phyloP scores from a whole-genome alignment of 2,113 vertebrate genomes.

The Saguinus imperator region DNA sequence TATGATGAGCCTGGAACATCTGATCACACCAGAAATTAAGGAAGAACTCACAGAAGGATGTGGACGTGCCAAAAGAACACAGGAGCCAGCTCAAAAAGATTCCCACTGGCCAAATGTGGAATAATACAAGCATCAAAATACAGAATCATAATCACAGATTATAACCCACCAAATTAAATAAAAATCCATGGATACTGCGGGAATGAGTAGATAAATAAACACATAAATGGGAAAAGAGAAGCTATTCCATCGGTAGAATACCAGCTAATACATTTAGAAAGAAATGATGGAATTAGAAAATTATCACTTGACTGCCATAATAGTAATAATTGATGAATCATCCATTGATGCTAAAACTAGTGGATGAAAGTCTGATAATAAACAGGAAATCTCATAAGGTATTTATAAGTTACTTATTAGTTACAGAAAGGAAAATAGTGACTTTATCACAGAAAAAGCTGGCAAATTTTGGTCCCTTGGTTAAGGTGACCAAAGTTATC shows the following conservation, averaged over 20 bases:
- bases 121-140: neutral
- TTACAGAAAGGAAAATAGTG: slow-evolving; percentile 4
- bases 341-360: neutral
- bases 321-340: neutral
- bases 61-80: neutral
- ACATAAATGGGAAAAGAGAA: neutral
- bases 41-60: neutral
- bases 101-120: neutral
- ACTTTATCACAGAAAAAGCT: neutral
- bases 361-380: neutral
- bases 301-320: neutral
- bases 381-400: neutral
- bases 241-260: neutral
- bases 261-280: slow-evolving; percentile 15
- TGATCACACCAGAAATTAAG: neutral
- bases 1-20: neutral
- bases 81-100: neutral
- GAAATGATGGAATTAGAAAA: slow-evolving; percentile 30
- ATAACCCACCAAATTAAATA: slow-evolving; percentile 22
- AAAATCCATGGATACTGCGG: neutral
- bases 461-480: neutral
- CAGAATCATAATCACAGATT: neutral
- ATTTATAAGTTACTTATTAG: neutral
- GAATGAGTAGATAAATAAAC: neutral
- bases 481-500: neutral